Evolutionary conservation across 1,140 invertebrate species (phyloP).

Genomic region (Bursaphelenchus mucronatus): DNA sequence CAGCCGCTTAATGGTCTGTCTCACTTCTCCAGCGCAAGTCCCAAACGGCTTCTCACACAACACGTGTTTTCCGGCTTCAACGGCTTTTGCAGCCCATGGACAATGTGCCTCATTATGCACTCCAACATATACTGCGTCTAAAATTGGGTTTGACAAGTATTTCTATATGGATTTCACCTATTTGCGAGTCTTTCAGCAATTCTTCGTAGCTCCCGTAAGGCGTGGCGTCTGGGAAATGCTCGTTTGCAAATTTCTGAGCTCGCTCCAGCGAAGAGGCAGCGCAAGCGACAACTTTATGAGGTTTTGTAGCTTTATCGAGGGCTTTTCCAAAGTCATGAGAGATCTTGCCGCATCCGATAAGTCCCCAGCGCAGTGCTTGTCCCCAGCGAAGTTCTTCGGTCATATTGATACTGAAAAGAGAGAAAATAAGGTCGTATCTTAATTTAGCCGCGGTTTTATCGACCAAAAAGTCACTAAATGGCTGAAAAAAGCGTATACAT

Average conservation of each 20-base stretch:
- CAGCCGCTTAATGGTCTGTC: constrained; percentile 57
- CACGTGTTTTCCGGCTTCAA: constrained; percentile 74
- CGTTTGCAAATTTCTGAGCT: constrained; percentile 72
- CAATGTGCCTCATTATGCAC: constrained; percentile 71
- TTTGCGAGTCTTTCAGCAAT: constrained; percentile 71
- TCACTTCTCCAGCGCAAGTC: constrained; percentile 67
- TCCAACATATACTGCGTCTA: constrained; percentile 77
- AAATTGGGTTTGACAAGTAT: not conserved
- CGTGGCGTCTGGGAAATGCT: constrained; percentile 65
- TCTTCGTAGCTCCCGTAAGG: constrained; percentile 73
- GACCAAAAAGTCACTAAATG: too few species aligned
- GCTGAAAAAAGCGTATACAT: too few species aligned
- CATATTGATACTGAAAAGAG: too few species aligned
- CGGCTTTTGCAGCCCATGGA: constrained; percentile 68
- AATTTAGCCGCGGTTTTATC: too few species aligned
- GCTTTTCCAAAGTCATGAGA: constrained; percentile 75
- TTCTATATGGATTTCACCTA: constrained; percentile 67
- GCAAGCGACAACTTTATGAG: constrained; percentile 68
- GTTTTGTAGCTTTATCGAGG: constrained; percentile 58
- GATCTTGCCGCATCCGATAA: constrained; percentile 71
- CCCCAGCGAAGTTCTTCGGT: not conserved
- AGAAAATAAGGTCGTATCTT: too few species aligned
- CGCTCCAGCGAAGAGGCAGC: constrained; percentile 69
- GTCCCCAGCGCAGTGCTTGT: constrained; percentile 69
- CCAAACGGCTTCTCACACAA: constrained; percentile 79